Base-by-base conservation (phyloP, 2,888 invertebrate species). In the Odontocolon sp. region DNA sequence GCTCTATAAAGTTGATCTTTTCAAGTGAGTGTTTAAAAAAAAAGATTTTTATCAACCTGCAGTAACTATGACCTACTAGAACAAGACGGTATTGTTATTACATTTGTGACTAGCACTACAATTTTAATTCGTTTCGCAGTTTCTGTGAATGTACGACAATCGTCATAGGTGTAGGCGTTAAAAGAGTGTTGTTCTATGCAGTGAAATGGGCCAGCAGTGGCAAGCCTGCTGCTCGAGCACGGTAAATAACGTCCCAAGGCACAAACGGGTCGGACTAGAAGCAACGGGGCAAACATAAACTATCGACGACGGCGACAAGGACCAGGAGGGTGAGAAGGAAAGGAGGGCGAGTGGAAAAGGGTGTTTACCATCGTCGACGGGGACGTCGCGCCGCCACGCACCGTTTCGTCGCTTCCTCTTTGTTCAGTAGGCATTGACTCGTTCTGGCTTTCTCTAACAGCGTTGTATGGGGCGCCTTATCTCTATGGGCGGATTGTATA, bases 401-500 rank as follows among this genome's bases (percentile, higher is more conserved):
- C 79, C 80, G 82, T 82, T 80, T 80, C 70, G 64, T 31, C 45
- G 40, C 79, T 76, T 80, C 80, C 78, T 68, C 75, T 77, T 72
- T 79, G 33, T 11, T 23, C 9, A 18, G n/a, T 33, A 14, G 3
- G 9, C 38, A 23, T 45, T 18, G 28, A 31, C 33, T 42, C 18
- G 45, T 33, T 21, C 42, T 5, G n/a, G n/a, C 61, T 16, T 45
- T 31, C 57, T 57, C 40, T 11, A 11, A 38, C 16, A 9, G 6
- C 18, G 23, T 38, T 45, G 45, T 45, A 61, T 16, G 76, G 81
- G 80, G 70, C 83, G 77, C 83, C 87, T 88, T 88, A 88, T 89
- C 87, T 84, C 78, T 76, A 85, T 87, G 87, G 88, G 87, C 85
- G 88, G 85, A 87, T 86, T 86, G 83, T 69, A 82, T 77, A 82